Conservation (phyloP, 2,797 vertebrate species). For the Apogon talboti region DNA sequence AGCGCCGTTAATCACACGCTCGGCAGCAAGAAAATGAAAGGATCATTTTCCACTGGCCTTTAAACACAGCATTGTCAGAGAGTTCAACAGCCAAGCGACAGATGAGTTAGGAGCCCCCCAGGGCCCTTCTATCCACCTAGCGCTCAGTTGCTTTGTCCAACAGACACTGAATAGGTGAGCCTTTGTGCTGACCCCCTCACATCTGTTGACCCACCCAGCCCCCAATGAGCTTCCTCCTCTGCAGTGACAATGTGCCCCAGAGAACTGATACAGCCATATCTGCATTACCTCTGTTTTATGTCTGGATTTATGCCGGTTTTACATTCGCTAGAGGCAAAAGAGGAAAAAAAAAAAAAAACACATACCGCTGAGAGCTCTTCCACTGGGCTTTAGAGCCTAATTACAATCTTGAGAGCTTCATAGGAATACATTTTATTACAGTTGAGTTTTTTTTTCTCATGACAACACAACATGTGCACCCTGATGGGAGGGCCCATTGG, state of each 20-base stretch:
- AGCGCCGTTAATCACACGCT: slow-evolving; percentile 70
- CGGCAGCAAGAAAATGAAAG: slow-evolving; percentile 75
- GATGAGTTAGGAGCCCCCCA: slow-evolving; percentile 82
- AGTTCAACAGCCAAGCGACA: slow-evolving; percentile 83
- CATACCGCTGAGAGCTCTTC: slow-evolving; percentile 22
- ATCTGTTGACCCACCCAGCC: slow-evolving; percentile 84
- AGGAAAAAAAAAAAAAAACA: slow-evolving; percentile 28
- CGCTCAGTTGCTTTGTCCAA: slow-evolving; percentile 82
- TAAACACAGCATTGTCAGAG: slow-evolving; percentile 83
- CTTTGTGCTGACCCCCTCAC: slow-evolving; percentile 85
- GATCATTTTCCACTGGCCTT: slow-evolving; percentile 83
- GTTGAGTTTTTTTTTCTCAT: slow-evolving; percentile 25
- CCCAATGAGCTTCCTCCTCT: slow-evolving; percentile 74
- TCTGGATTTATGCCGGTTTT: slow-evolving; percentile 62
- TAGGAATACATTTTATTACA: slow-evolving; percentile 28
- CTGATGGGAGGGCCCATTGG: slow-evolving; percentile 51
- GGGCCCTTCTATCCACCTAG: slow-evolving; percentile 78
- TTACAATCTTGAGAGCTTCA: slow-evolving; percentile 42
- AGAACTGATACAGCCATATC: slow-evolving; percentile 79
- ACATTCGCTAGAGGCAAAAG: slow-evolving; percentile 43
- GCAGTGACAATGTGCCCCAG: slow-evolving; percentile 74
- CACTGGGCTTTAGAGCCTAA: slow-evolving; percentile 45
- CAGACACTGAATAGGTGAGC: slow-evolving; percentile 87
- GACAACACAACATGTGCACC: slow-evolving; percentile 17
- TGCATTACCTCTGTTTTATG: slow-evolving; percentile 68